Conservation (phyloP, 2,888 invertebrate genomes). For the Dolichopus griseipennis region DNA sequence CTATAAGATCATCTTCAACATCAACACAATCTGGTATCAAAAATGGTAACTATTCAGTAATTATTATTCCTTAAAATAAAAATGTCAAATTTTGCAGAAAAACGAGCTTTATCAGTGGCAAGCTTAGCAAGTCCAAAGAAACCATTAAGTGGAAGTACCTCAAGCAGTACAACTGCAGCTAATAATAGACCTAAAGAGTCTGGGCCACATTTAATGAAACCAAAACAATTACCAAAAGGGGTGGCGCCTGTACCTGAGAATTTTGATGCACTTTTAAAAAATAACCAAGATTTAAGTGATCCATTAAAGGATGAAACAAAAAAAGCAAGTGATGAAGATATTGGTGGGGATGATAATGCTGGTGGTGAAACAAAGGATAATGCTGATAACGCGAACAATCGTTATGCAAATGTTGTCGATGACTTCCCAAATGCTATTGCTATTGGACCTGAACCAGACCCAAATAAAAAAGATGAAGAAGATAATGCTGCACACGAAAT, state of each 20-base stretch:
- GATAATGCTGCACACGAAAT: constrained; percentile 42
- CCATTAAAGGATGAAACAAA: constrained; percentile 33
- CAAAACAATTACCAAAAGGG: constrained; percentile 35
- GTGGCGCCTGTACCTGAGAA: constrained; percentile 42
- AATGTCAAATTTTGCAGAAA: constrained; percentile 15
- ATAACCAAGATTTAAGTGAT: constrained; percentile 26
- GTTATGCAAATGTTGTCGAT: constrained; percentile 36
- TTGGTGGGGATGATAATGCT: constrained; percentile 21
- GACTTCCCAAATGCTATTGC: constrained; percentile 27
- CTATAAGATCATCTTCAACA: constrained; percentile 14
- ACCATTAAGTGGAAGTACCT: constrained; percentile 32
- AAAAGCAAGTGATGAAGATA: constrained; percentile 21
- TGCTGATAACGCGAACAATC: constrained; percentile 32
- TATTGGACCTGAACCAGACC: constrained; percentile 13
- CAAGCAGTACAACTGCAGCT: constrained; percentile 27
- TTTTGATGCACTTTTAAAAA: constrained; percentile 34
- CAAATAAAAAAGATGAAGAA: constrained; percentile 25
- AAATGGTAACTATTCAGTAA: background rate
- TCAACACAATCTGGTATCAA: constrained; percentile 8
- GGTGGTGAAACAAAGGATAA: constrained; percentile 18
- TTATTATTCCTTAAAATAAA: too few species aligned
- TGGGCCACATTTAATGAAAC: constrained; percentile 23
- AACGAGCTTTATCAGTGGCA: constrained; percentile 28
- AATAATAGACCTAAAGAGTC: constrained; percentile 23
- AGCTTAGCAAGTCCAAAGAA: constrained; percentile 30